These are phyloP conservation scores for Drosophila asahinai DNA, from an alignment of 1,140 invertebrate genomes.

Conservation along the genomic window DNA sequence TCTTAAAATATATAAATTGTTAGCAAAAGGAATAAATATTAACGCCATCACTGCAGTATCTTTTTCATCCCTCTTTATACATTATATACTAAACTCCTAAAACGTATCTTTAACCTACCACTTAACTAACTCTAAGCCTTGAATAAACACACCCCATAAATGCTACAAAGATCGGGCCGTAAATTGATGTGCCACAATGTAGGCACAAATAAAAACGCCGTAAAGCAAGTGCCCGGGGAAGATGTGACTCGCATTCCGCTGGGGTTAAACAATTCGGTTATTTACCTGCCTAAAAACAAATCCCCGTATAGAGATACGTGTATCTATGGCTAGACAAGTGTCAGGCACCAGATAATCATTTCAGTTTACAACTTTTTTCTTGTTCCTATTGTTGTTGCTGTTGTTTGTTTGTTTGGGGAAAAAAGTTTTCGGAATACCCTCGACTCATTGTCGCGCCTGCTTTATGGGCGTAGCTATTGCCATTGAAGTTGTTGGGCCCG, in stretches of 20 bases:
- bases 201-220: slow-evolving; percentile 56
- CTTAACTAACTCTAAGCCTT: slow-evolving; percentile 30
- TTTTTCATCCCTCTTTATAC: too few species aligned
- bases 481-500: slow-evolving; percentile 45
- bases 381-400: slow-evolving; percentile 10
- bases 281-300: slow-evolving; percentile 70
- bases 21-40: too few species aligned
- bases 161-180: slow-evolving; percentile 39
- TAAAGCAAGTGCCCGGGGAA: slow-evolving; percentile 64
- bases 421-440: slow-evolving; percentile 41
- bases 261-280: slow-evolving; percentile 69
- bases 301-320: slow-evolving; percentile 48
- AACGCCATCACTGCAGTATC: too few species aligned
- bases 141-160: slow-evolving; percentile 66
- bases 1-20: too few species aligned
- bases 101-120: neutral
- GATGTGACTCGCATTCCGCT: slow-evolving; percentile 71
- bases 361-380: slow-evolving; percentile 82
- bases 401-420: slow-evolving; percentile 33
- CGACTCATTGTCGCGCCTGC: slow-evolving; percentile 62
- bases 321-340: slow-evolving; percentile 72
- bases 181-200: slow-evolving; percentile 58
- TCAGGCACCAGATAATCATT: slow-evolving; percentile 80
- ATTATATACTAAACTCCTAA: too few species aligned
- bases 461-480: slow-evolving; percentile 47